These are phyloP conservation scores for Corbicula japonica DNA, from an alignment of 2,888 invertebrate species.

Conservation along the genomic window DNA sequence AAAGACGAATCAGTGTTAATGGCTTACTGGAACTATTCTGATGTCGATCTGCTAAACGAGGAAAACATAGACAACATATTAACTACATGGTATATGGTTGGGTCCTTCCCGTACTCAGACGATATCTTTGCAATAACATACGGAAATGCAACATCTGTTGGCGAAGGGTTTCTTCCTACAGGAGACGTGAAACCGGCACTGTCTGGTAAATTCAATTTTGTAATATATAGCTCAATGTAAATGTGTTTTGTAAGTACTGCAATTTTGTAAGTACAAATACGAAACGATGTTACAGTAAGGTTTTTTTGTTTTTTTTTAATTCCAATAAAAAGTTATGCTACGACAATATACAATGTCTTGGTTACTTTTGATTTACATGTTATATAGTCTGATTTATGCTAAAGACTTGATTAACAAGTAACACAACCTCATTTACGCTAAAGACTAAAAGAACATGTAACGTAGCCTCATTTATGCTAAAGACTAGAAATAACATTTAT, in stretches of 20 bases:
- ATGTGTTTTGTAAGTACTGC: no score
- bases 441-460: neutral
- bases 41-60: slow-evolving; percentile 1
- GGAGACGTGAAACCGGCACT: neutral
- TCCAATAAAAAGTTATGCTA: neutral
- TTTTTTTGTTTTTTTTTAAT: no score
- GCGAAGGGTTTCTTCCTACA: neutral
- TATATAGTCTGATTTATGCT: neutral
- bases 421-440: neutral
- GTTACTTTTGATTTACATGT: neutral
- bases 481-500: neutral
- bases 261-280: no score
- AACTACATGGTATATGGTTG: slow-evolving; percentile 4
- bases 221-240: no score
- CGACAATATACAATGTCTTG: neutral
- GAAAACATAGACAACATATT: slow-evolving; percentile 29
- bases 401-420: neutral
- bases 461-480: neutral
- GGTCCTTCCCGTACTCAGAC: neutral
- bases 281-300: no score
- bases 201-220: neutral
- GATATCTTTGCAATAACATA: neutral
- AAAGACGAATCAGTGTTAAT: neutral
- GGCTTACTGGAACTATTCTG: slow-evolving; percentile 24
- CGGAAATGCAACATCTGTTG: neutral